Base-by-base conservation (phyloP, 2,113 vertebrate genomes). In the Sialia sialis region DNA sequence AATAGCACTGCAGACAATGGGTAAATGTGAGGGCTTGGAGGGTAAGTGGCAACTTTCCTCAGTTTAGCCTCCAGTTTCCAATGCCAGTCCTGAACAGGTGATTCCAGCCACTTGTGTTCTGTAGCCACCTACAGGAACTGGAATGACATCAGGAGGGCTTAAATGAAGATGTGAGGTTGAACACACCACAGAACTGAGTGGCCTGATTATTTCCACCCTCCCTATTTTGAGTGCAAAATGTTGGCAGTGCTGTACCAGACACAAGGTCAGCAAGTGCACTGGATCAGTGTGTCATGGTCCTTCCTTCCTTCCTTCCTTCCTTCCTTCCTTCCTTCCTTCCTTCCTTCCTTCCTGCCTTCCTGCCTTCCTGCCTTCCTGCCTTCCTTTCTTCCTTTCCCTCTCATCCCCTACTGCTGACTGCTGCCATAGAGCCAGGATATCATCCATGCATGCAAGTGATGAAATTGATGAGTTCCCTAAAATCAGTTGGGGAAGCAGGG, bases 401-500 rank as follows among this genome's bases (percentile, higher is more conserved):
- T 46, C 29, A 27, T 20, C 4, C 12, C 10, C 15, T 73, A 32
- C 52, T 66, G 11, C 48, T 55, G 34, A 62, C 29, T 48, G 25
- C 15, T 79, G 20, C 32, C 29, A 14, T 4, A 56, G 21, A 23
- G 8, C 39, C 51, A 58, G n/a, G 19, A n/a, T 34, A 76, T 26
- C 2, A 1, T 41, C 55, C 68, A 8, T 9, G 5, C 5, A 39
- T 16, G 5, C 21, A 60, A 51, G 18, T 6, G 14, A 34, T 43
- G n/a, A 83, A 49, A 46, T n/a, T 32, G 32, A 38, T 15, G 23
- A 60, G 12, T 25, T 74, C 34, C 22, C 46, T 62, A 66, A 74
- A 87, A 64, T 43, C 39, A 21, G 0, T 0, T 29, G 10, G 8
- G 9, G 30, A 12, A 86, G 41, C 9, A 36, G 9, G 17, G 22